phyloP scores from a whole-genome alignment of 2,113 vertebrate species.

The Channa argus region DNA sequence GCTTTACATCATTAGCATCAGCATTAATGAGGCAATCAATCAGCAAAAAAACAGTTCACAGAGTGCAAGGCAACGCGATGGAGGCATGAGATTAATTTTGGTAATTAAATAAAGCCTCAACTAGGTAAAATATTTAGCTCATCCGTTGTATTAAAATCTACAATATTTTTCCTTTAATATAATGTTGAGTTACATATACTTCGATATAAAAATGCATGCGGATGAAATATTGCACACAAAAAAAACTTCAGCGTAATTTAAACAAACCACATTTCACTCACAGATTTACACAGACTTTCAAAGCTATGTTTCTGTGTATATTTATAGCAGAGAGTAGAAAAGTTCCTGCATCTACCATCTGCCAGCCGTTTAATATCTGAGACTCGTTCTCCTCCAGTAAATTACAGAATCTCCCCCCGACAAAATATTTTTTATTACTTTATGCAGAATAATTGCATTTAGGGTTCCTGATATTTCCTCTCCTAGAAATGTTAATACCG shows the following conservation, averaged over 20 bases:
- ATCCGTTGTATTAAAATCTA: slow-evolving; percentile 2
- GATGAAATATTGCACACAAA: neutral
- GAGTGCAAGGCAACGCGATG: slow-evolving; percentile 26
- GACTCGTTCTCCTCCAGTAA: slow-evolving; percentile 48
- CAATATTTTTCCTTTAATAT: neutral
- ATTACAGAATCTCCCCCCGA: slow-evolving; percentile 22
- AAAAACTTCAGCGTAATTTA: neutral
- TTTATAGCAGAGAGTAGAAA: slow-evolving; percentile 26
- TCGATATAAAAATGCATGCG: neutral
- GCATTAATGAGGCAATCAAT: slow-evolving; percentile 74
- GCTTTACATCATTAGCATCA: slow-evolving; percentile 26
- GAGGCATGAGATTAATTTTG: slow-evolving; percentile 41
- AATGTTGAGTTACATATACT: neutral
- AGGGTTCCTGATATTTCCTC: slow-evolving; percentile 56
- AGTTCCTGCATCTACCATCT: slow-evolving; percentile 51
- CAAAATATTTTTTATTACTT: slow-evolving; percentile 47
- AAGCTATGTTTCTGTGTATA: slow-evolving; percentile 42
- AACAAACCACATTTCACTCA: slow-evolving; percentile 11
- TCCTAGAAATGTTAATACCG: slow-evolving; percentile 42
- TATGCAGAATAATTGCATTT: slow-evolving; percentile 62
- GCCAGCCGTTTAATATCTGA: slow-evolving; percentile 55
- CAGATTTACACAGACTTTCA: slow-evolving; percentile 30
- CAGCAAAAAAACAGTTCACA: slow-evolving; percentile 36
- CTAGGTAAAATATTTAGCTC: neutral
- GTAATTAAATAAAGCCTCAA: slow-evolving; percentile 45